Percentiles rank a stretch among this genome's conserved stretches.
Conservation (phyloP, 2,113 vertebrate genomes). For the Silurus asotus region DNA sequence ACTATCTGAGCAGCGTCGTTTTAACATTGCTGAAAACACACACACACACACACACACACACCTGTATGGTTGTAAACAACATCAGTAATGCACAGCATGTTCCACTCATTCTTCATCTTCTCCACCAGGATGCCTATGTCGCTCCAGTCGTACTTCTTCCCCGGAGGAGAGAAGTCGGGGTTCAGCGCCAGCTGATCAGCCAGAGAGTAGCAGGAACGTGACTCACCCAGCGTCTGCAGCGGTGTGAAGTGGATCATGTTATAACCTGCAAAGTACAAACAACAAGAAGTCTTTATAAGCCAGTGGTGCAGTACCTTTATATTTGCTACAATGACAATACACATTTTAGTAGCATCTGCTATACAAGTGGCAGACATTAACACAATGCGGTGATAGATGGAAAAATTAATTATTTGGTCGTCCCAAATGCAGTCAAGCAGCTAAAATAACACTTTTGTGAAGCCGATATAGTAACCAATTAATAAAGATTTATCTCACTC, state of each 20-base stretch:
- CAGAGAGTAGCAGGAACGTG: slow-evolving; percentile 85
- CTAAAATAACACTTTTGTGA: neutral
- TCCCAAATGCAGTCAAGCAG: neutral
- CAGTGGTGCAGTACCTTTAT: neutral
- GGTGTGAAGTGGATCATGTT: slow-evolving; percentile 92
- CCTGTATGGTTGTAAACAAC: slow-evolving; percentile 93
- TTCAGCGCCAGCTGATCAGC: slow-evolving; percentile 85
- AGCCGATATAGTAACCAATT: neutral
- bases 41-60: slow-evolving; percentile 53
- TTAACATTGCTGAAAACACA: neutral
- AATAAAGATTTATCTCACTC: neutral
- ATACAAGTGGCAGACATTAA: neutral
- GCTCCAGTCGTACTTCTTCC: slow-evolving; percentile 75
- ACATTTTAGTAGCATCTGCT: neutral
- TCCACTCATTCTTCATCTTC: slow-evolving; percentile 85
- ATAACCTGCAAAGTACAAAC: slow-evolving; percentile 74
- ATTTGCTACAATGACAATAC: neutral
- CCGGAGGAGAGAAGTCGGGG: slow-evolving; percentile 80
- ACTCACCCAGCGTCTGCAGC: slow-evolving; percentile 81
- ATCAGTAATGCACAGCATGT: slow-evolving; percentile 86
- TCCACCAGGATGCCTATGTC: slow-evolving; percentile 81
- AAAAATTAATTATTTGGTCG: neutral
- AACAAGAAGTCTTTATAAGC: neutral
- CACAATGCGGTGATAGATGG: neutral
- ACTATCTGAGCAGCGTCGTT: no score